These are phyloP conservation scores for Busseola fusca DNA, from an alignment of 2,888 invertebrate genomes.

Conservation along the genomic window DNA sequence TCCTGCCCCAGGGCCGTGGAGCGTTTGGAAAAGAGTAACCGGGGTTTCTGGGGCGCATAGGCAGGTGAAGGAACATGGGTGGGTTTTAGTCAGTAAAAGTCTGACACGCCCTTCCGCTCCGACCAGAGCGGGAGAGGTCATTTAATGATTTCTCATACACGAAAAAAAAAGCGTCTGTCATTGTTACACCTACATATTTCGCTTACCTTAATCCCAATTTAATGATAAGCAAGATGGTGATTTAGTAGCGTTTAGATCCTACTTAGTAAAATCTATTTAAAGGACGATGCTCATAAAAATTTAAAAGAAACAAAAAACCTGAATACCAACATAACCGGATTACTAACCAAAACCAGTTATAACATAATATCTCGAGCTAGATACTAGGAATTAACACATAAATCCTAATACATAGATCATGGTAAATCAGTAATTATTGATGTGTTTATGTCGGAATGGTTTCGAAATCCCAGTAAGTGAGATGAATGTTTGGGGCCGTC, in stretches of 20 bases:
- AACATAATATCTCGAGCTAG: neutral
- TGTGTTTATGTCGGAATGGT: conserved; percentile 13
- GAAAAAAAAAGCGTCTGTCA: too few species aligned
- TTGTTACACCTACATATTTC: neutral
- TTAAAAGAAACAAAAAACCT: neutral
- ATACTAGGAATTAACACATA: conserved; percentile 19
- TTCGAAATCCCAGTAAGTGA: conserved; percentile 32
- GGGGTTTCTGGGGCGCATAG: too few species aligned
- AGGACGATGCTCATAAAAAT: neutral
- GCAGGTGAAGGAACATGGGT: too few species aligned
- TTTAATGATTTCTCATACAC: too few species aligned
- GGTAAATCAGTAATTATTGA: conserved; percentile 45
- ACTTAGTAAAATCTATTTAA: neutral
- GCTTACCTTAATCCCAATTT: neutral
- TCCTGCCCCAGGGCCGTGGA: too few species aligned
- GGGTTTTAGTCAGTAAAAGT: too few species aligned
- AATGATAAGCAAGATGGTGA: neutral
- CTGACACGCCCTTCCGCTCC: too few species aligned
- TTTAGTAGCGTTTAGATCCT: neutral
- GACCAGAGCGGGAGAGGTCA: too few species aligned
- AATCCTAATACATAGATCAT: conserved; percentile 19
- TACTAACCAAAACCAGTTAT: neutral
- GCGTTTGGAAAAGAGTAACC: too few species aligned
- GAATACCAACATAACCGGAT: neutral
- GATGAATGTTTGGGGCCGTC: conserved; percentile 35